Base-by-base conservation (phyloP, 2,888 invertebrate species). In the Ditula angustiorana region DNA sequence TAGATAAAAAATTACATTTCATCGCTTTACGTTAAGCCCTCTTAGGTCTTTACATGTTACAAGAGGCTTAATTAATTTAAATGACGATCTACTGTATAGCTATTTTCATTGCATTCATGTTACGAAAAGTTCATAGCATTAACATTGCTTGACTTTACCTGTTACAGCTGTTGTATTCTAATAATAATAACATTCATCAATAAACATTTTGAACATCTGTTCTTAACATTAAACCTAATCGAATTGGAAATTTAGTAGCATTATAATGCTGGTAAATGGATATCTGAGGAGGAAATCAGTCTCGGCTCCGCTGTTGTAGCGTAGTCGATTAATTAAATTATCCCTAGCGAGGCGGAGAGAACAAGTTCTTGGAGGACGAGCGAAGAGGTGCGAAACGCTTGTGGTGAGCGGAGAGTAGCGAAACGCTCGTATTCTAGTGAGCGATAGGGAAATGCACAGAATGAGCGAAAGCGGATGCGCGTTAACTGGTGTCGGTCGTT, bases 301-400 rank as follows among this genome's bases (percentile, higher is more conserved):
- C 78, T 83, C 76, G 78, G 82, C 80, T 79, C 68, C 79, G 77
- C 78, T 83, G 83, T 86, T 83, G 82, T 83, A 73, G 81, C 82
- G 80, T 84, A 82, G 83, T 83, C 85, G 83, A 89, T 87, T 91
- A 90, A 92, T 90, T 90, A 83, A 86, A 89, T 92, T 90, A 90
- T 83, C 78, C 79, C 77, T 72, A 74, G 79, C 79, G 86, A 85
- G 82, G 79, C 81, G 81, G 83, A 80, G 83, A 74, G 77, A 77
- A 67, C 61, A 57, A 1, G 59, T 61, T 61, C 62, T 66, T 55
- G 47, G 57, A 44, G 61, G 50, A 56, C 55, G 55, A 61, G 73
- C 72, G 65, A 75, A 71, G 75, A 69, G 68, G 72, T 76, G 74
- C 73, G 73, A 73, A 72, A 76, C 71, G 74, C 76, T 79, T 67